Percentiles rank a stretch among this genome's conserved stretches.
Conservation (phyloP, 2,797 vertebrate genomes). For the Malacoctenus gilli region DNA sequence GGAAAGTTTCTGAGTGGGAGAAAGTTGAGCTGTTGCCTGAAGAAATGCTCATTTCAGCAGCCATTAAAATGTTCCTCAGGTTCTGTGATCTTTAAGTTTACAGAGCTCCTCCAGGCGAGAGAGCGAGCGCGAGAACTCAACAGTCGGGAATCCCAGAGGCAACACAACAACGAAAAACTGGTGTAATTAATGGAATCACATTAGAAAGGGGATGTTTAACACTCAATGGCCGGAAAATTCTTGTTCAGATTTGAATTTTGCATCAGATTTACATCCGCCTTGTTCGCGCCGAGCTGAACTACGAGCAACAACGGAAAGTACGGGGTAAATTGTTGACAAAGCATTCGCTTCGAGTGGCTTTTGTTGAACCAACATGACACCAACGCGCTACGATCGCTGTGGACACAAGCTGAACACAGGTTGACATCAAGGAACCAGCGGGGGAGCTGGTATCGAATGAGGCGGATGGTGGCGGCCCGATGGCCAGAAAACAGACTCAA, state of each 20-base stretch:
- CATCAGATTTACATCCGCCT: constrained; percentile 7
- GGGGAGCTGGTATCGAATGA: too few species aligned
- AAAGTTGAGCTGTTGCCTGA: constrained; percentile 67
- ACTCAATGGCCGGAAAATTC: constrained; percentile 46
- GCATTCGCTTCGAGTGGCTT: not conserved
- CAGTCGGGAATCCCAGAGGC: constrained; percentile 61
- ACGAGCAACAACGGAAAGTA: not conserved
- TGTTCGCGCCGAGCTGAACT: not conserved
- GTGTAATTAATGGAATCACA: constrained; percentile 63
- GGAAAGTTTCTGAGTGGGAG: constrained; percentile 71
- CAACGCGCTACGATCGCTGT: too few species aligned
- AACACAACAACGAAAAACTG: constrained; percentile 62
- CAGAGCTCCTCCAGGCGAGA: constrained; percentile 60
- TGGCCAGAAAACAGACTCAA: too few species aligned
- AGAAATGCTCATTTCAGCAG: constrained; percentile 68
- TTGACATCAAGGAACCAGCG: too few species aligned
- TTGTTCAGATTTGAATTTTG: constrained; percentile 15
- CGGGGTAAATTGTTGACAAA: not conserved
- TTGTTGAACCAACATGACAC: too few species aligned
- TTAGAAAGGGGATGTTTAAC: constrained; percentile 63
- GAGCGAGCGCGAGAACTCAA: constrained; percentile 42
- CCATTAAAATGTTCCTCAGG: constrained; percentile 71
- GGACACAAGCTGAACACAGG: too few species aligned
- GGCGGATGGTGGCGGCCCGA: too few species aligned
- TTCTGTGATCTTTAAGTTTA: constrained; percentile 68